phyloP scores from a whole-genome alignment of 2,113 vertebrate genomes.

The Colaptes auratus region DNA sequence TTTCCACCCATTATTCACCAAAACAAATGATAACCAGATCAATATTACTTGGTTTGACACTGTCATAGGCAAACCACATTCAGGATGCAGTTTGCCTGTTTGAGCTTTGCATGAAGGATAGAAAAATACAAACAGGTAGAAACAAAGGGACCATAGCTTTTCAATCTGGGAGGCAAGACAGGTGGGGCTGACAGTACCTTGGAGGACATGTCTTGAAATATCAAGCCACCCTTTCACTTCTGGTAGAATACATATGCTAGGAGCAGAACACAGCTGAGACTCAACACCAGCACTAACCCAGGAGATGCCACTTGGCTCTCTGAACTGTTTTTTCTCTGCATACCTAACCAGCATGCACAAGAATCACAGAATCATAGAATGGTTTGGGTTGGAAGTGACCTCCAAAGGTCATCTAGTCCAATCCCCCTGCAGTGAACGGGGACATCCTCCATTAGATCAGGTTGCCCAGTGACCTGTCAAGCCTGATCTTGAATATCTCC shows the following conservation, averaged over 20 bases:
- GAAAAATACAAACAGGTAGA: not conserved
- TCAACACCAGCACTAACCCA: not conserved
- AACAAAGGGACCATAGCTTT: not conserved
- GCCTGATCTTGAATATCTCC: no score
- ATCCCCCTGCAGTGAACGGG: no score
- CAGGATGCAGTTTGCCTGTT: not conserved
- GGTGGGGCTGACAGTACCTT: not conserved
- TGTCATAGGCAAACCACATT: not conserved
- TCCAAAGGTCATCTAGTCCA: no score
- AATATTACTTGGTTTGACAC: not conserved
- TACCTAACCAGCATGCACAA: no score
- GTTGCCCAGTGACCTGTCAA: no score
- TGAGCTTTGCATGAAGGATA: not conserved
- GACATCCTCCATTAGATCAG: no score
- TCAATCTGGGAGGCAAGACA: slow-evolving; percentile 11
- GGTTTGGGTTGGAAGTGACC: no score
- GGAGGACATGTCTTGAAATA: not conserved
- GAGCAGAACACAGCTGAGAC: not conserved
- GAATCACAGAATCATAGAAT: no score
- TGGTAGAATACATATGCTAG: not conserved
- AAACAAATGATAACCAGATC: not conserved
- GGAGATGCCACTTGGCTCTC: not conserved
- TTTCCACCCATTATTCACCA: not conserved
- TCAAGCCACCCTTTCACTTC: not conserved
- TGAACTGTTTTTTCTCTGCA: no score